phyloP scores from a whole-genome alignment of 2,888 invertebrate genomes.

The Latheticus oryzae region DNA sequence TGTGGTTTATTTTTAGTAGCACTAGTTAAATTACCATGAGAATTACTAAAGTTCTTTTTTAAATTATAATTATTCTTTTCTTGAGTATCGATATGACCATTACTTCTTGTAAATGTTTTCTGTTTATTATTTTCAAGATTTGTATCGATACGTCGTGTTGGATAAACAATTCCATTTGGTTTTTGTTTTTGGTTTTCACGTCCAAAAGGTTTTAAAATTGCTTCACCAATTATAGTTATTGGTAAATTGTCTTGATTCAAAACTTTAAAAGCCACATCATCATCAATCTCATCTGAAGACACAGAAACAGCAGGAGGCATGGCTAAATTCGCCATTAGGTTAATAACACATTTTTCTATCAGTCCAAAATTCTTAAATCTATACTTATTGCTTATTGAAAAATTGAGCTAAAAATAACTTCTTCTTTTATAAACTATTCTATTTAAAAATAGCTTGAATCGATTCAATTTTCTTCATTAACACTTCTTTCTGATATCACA shows the following conservation, averaged over 20 bases:
- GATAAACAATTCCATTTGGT: conserved; percentile 71
- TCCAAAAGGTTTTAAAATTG: conserved; percentile 63
- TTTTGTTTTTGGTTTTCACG: conserved; percentile 61
- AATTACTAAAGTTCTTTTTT: conserved; percentile 63
- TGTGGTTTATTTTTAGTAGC: conserved; percentile 59
- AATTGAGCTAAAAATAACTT: conserved; percentile 25
- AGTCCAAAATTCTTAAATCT: conserved; percentile 13
- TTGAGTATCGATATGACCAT: conserved; percentile 54
- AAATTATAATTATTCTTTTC: conserved; percentile 56
- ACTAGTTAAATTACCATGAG: conserved; percentile 65
- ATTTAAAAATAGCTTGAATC: conserved; percentile 8
- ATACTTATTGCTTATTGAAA: conserved; percentile 8
- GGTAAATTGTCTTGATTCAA: conserved; percentile 64
- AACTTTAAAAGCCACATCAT: conserved; percentile 64
- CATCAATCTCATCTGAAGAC: conserved; percentile 55
- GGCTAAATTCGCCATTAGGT: conserved; percentile 41
- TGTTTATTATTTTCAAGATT: conserved; percentile 59
- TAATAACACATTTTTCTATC: conserved; percentile 2
- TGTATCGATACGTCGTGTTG: conserved; percentile 64
- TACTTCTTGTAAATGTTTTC: conserved; percentile 61
- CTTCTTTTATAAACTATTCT: conserved; percentile 9
- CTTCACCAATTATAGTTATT: conserved; percentile 59
- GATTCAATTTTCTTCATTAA: neutral
- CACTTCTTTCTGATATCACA: neutral
- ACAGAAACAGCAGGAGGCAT: conserved; percentile 55